Percentiles rank a stretch among this genome's conserved stretches.
Evolutionary conservation across 2,113 vertebrate species (phyloP).

Genomic region (Motacilla tschutschensis): DNA sequence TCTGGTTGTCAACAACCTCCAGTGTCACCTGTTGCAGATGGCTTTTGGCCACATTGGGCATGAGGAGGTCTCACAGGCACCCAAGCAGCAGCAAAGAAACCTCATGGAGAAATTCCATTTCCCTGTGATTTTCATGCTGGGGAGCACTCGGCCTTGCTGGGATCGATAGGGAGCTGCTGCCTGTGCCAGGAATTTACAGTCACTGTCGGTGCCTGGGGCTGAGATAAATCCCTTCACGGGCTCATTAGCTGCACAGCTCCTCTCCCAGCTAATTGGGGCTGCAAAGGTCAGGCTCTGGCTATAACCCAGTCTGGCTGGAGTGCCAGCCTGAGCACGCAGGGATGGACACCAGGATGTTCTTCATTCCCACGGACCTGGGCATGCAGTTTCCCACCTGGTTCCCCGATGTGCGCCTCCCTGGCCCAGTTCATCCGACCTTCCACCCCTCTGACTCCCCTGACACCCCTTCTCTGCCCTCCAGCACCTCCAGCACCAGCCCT

Average conservation of each 20-base stretch:
- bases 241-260: conserved; percentile 1
- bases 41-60: neutral
- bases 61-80: fast-evolving
- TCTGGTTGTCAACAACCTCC: fast-evolving
- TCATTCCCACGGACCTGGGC: fast-evolving
- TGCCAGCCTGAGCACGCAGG: fast-evolving
- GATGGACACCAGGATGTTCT: fast-evolving
- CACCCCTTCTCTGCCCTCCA: neutral
- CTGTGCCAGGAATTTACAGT: neutral
- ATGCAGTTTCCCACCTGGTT: neutral
- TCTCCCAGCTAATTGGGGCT: conserved; percentile 17
- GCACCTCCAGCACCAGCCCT: neutral
- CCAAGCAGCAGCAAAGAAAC: neutral
- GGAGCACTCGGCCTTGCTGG: neutral
- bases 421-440: neutral
- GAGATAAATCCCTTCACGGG: conserved; percentile 1
- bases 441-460: neutral
- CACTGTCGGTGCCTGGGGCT: neutral
- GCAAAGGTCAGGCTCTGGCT: neutral
- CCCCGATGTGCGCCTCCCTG: neutral
- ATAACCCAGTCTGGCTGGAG: neutral
- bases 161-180: neutral
- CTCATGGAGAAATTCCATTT: neutral
- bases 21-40: neutral
- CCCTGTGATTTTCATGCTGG: neutral